Evolutionary conservation across 2,888 invertebrate genomes (phyloP), one percentile per base, ranked within the genome.

Genomic region (Julus scandinavius): DNA sequence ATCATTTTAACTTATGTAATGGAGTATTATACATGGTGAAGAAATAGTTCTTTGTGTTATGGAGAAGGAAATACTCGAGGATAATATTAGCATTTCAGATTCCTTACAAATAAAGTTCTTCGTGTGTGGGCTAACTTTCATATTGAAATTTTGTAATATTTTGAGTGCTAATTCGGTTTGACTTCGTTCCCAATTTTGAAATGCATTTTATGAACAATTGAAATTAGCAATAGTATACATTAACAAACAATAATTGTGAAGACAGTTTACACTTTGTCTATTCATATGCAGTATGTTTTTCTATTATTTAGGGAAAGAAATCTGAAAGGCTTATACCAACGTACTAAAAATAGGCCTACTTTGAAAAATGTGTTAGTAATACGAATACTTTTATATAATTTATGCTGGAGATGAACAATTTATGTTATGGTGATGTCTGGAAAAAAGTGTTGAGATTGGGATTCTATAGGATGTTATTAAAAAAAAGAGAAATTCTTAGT

Each of bases 191-290:
- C n/a, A 9, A 72, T 20, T 72, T 72, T 72, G 20, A n/a, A 72
- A 29, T 29, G 20, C 2, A 38, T 7, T 80, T 80, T 80, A 38
- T 38, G 80, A 80, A 80, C 80, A 80, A 80, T 80, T 13, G 80
- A 80, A 80, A 80, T 40, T 80, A 80, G 13, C 80, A n/a, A 72
- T 15, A 15, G 9, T 80, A 38, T n/a, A n/a, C n/a, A n/a, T 80
- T 80, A 80, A 80, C 80, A 80, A 80, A 80, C 80, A 80, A 80
- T 80, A 80, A 72, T 72, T 72, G 72, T 29, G 72, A 72, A 72
- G 11, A 72, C 5, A 15, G 38, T 13, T 80, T 40, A 1, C 13
- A 29, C 80, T 45, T 29, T 29, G 17, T n/a, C 15, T 17, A n/a
- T 29, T 29, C 29, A 29, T 15, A 54, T 54, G 54, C 15, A 54